Conservation (phyloP, 2,888 invertebrate genomes). For the Celastrina argiolus region DNA sequence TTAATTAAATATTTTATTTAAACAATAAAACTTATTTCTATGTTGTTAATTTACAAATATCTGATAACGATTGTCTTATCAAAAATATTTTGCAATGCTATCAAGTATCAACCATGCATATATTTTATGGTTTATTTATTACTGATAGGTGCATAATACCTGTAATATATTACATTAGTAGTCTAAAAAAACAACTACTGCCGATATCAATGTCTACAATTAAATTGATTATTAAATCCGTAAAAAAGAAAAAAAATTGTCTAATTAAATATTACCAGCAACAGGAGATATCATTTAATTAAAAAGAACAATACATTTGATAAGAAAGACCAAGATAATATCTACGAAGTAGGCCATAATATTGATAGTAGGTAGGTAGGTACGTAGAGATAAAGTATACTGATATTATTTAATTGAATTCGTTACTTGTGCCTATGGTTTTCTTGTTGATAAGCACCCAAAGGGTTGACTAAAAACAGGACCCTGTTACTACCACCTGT, state of each 20-base stretch:
- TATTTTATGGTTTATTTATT: neutral
- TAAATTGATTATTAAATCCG: neutral
- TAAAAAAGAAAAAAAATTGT: neutral
- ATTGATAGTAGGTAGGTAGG: neutral
- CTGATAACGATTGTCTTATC: neutral
- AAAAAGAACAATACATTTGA: slow-evolving; percentile 6
- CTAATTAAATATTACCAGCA: neutral
- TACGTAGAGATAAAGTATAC: neutral
- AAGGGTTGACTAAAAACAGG: too few species aligned
- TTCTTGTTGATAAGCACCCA: too few species aligned
- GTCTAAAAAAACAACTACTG: too few species aligned
- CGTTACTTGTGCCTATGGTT: neutral
- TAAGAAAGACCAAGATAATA: neutral
- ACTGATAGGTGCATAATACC: neutral
- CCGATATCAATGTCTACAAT: neutral
- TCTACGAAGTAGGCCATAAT: slow-evolving; percentile 10
- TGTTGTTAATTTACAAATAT: neutral
- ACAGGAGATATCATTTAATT: neutral
- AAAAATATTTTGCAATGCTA: neutral
- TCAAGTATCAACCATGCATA: neutral
- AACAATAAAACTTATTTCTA: neutral
- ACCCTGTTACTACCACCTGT: too few species aligned
- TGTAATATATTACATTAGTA: too few species aligned
- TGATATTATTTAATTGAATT: neutral
- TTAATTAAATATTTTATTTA: neutral